phyloP scores from a whole-genome alignment of 2,113 vertebrate genomes.

The Narcine bancroftii region DNA sequence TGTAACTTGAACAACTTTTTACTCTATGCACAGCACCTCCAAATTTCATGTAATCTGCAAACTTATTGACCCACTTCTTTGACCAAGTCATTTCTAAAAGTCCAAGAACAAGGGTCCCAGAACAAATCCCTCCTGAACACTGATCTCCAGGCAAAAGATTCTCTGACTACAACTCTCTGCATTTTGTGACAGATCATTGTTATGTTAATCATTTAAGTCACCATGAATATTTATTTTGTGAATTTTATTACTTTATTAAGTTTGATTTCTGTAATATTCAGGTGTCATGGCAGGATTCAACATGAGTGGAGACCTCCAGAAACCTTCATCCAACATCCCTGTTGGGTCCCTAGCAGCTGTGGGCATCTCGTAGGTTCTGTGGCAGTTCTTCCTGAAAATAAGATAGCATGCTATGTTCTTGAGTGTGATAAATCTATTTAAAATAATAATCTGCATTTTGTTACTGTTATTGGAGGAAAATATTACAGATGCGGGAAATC shows the following conservation, averaged over 20 bases:
- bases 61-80: no score
- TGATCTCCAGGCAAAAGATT: no score
- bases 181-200: not conserved
- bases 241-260: not conserved
- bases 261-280: constrained; percentile 47
- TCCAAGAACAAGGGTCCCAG: no score
- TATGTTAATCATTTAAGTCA: not conserved
- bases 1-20: no score
- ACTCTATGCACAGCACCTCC: no score
- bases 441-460: constrained; percentile 48
- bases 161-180: no score
- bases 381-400: not conserved
- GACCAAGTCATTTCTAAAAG: no score
- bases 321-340: constrained; percentile 80
- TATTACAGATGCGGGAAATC: no score
- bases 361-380: constrained; percentile 78
- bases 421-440: constrained; percentile 46
- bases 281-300: constrained; percentile 98
- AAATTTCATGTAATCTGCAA: no score
- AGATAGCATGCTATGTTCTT: not conserved
- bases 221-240: not conserved
- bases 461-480: constrained; percentile 7
- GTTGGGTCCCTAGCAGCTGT: constrained; percentile 86
- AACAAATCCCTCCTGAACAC: no score
- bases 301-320: constrained; percentile 91